phyloP scores from a whole-genome alignment of 2,888 invertebrate genomes.

The Tenthredo scrophulariae region DNA sequence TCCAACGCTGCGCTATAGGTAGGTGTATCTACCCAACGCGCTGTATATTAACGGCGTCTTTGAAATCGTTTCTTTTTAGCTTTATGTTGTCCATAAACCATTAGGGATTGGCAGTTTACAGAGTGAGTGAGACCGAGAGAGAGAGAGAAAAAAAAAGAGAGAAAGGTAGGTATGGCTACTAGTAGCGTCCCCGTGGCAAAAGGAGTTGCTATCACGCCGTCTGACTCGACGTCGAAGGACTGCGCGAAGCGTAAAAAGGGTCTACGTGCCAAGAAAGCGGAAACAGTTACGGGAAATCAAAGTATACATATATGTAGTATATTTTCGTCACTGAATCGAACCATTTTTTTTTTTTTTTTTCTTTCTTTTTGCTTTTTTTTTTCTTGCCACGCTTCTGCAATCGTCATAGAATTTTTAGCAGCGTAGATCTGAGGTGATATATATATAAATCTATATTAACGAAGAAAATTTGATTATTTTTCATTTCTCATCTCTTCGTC shows the following conservation, averaged over 20 bases:
- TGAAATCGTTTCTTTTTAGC: slow-evolving; percentile 42
- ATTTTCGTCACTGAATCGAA: not conserved
- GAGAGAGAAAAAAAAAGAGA: not conserved
- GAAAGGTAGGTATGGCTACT: not conserved
- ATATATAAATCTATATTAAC: not conserved
- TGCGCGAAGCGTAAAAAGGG: slow-evolving; percentile 40
- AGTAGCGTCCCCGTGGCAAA: not conserved
- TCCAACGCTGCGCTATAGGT: not conserved
- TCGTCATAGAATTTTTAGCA: not conserved
- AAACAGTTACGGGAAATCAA: slow-evolving; percentile 28
- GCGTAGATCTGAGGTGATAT: not conserved
- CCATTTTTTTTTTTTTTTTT: not conserved
- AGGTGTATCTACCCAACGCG: not conserved
- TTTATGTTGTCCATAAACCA: slow-evolving; percentile 50
- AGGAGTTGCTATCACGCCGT: slow-evolving; percentile 35
- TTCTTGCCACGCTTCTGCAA: not conserved
- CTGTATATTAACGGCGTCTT: slow-evolving; percentile 33
- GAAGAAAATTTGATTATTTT: not conserved
- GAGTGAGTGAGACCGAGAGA: not conserved
- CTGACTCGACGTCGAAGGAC: slow-evolving; percentile 45
- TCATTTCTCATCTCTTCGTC: not conserved
- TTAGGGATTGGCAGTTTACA: slow-evolving; percentile 44
- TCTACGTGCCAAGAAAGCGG: slow-evolving; percentile 52
- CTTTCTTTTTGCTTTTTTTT: not conserved
- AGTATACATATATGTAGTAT: not conserved